Conservation (phyloP, 2,888 invertebrate species). For the Apamea anceps region DNA sequence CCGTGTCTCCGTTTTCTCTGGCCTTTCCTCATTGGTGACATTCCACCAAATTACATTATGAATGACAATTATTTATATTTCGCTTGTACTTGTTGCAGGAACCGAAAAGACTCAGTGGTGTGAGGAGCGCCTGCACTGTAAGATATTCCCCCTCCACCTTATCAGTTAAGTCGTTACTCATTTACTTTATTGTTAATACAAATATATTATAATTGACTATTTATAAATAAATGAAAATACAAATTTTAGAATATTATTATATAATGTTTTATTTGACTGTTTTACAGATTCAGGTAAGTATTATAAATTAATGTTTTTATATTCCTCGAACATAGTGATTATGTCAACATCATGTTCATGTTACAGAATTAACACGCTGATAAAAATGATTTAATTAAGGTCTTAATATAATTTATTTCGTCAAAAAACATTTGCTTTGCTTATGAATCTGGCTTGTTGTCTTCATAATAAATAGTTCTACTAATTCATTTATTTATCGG, state of each 20-base stretch:
- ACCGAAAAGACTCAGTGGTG: slow-evolving; percentile 89
- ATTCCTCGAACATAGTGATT: background rate
- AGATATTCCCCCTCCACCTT: slow-evolving; percentile 77
- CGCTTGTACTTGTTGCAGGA: slow-evolving; percentile 80
- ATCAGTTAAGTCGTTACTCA: slow-evolving; percentile 87
- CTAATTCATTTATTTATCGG: background rate
- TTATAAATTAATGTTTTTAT: background rate
- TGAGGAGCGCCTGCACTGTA: slow-evolving; percentile 75
- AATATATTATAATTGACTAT: slow-evolving; percentile 87
- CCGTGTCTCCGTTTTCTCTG: no score
- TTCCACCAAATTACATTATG: background rate
- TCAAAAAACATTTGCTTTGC: background rate
- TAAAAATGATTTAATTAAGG: background rate
- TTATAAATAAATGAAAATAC: slow-evolving; percentile 88
- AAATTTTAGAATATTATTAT: slow-evolving; percentile 83
- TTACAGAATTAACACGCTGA: background rate
- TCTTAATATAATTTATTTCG: background rate
- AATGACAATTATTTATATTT: background rate
- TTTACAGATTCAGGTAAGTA: slow-evolving; percentile 34
- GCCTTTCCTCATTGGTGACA: background rate
- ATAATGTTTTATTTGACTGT: slow-evolving; percentile 48
- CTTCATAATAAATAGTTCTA: background rate
- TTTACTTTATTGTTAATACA: slow-evolving; percentile 86
- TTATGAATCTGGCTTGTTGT: background rate
- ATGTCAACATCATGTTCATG: background rate